Percentiles rank a stretch among this genome's conserved stretches.
Evolutionary conservation across 2,888 invertebrate genomes (phyloP).

Genomic region (Didymodactylos carnosus): DNA sequence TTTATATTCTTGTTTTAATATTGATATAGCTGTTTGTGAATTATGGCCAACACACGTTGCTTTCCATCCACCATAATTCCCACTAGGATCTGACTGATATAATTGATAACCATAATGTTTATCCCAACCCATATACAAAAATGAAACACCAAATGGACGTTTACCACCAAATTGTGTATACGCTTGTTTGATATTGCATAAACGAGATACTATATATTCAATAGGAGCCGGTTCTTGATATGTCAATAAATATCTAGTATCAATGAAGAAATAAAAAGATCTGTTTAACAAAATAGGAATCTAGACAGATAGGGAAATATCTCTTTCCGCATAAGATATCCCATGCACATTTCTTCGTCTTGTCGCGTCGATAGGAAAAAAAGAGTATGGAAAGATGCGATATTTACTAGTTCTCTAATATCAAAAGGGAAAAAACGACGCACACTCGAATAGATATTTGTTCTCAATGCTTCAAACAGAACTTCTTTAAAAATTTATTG

Average conservation of each 20-base stretch:
- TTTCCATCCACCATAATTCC: constrained; percentile 96
- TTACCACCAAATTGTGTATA: constrained; percentile 99
- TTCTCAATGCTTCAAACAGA: too few relatives aligned
- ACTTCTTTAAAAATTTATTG: too few relatives aligned
- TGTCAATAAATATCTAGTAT: constrained; percentile 57
- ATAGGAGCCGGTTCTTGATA: constrained; percentile 95
- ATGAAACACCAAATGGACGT: constrained; percentile 91
- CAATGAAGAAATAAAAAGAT: too few relatives aligned
- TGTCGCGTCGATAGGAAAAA: too few relatives aligned
- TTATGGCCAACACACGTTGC: constrained; percentile 91
- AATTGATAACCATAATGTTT: constrained; percentile 88
- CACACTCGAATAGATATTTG: too few relatives aligned
- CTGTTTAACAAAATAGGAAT: too few relatives aligned
- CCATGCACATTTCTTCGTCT: too few relatives aligned
- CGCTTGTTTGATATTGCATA: constrained; percentile 96
- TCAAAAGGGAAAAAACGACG: too few relatives aligned
- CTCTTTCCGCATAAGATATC: too few relatives aligned
- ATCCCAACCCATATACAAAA: constrained; percentile 99
- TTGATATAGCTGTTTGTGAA: constrained; percentile 72
- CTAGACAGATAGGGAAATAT: too few relatives aligned
- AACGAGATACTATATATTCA: constrained; percentile 84
- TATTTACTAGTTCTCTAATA: too few relatives aligned
- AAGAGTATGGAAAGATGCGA: too few relatives aligned
- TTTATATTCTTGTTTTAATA: constrained; percentile 90
- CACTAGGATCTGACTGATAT: constrained; percentile 97